Evolutionary conservation across 2,888 invertebrate species (phyloP).

Genomic region (Drosophila paramelanica): DNA sequence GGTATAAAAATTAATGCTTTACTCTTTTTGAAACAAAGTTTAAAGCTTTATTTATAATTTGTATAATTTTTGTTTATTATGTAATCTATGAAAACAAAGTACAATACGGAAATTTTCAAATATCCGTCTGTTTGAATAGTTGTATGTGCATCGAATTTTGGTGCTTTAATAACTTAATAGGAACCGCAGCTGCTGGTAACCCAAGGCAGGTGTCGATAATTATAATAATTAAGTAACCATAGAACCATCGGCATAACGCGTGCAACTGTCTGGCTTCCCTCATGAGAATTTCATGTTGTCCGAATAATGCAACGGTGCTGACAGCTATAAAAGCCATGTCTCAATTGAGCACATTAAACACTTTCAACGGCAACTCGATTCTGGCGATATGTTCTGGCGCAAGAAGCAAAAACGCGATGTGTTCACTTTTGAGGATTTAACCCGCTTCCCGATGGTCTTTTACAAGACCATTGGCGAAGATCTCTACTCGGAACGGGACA

Average conservation of each 20-base stretch:
- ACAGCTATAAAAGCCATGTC: slow-evolving; percentile 34
- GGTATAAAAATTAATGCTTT: too few relatives aligned
- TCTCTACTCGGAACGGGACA: slow-evolving; percentile 65
- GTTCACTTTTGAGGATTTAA: slow-evolving; percentile 65
- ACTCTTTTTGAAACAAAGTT: too few relatives aligned
- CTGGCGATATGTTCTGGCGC: slow-evolving; percentile 44
- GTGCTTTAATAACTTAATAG: slow-evolving; percentile 18
- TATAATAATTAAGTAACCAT: slow-evolving; percentile 36
- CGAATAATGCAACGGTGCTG: slow-evolving; percentile 9
- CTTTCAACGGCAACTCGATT: background rate
- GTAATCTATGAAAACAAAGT: too few relatives aligned
- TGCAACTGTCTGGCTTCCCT: slow-evolving; percentile 54
- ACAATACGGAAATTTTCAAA: too few relatives aligned
- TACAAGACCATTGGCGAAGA: slow-evolving; percentile 80
- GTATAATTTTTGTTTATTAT: too few relatives aligned
- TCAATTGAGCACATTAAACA: background rate
- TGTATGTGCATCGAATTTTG: background rate
- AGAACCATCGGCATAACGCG: too few relatives aligned
- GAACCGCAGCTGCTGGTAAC: slow-evolving; percentile 24
- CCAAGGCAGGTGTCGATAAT: slow-evolving; percentile 61
- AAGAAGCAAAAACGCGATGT: slow-evolving; percentile 32
- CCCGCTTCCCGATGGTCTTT: slow-evolving; percentile 67
- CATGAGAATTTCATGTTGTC: slow-evolving; percentile 58
- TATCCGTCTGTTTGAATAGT: background rate
- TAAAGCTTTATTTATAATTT: too few relatives aligned